Evolutionary conservation across 2,797 vertebrate genomes (phyloP), one percentile per base, ranked within the genome.

Genomic region (Rhinichthys osculus): DNA sequence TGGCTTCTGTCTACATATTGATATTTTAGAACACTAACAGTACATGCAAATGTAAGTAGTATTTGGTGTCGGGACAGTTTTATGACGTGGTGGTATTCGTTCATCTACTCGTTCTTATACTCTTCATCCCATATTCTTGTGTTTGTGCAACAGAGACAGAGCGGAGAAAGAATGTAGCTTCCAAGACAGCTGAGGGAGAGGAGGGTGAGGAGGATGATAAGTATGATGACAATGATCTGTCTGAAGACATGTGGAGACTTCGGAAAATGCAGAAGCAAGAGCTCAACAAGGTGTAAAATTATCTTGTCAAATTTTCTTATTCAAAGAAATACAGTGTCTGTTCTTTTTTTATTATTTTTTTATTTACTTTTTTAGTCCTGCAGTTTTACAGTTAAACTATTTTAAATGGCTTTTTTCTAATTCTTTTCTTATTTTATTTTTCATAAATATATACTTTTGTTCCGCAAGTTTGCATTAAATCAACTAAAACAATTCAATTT

Each of bases 261-360:
- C 74, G 92, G 81, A 88, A 85, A 23, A 93, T 94, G 54, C 97
- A 98, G 92, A 95, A 92, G 86, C 95, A 97, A 87, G 96, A 97
- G 73, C 96, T 99, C 67, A 97, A 96, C 92, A 98, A 98, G 96
- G 98, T 97, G 84, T 14, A 59, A 17, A 66, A 66, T 38, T 57
- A 35, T 57, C 11, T 14, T 14, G 3, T 35, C 21, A 19, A 23
- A 13, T 35, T 6, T 52, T 76, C 2, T 76, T 52, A 21, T 52
- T 19, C 30, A 33, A 52, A 54, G 50, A 52, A 30, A 3, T 74
- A 30, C n/a, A 30, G 7, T 73, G 40, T 1, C 7, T 47, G 40
- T 47, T 27, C 13, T 44, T 11, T 44, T 11, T 44, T 44, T 44
- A 13, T 13, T 8, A 5, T 4, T 14, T 50, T 50, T 50, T 50